Conservation (phyloP, 2,113 vertebrate species). For the Rhea americana region DNA sequence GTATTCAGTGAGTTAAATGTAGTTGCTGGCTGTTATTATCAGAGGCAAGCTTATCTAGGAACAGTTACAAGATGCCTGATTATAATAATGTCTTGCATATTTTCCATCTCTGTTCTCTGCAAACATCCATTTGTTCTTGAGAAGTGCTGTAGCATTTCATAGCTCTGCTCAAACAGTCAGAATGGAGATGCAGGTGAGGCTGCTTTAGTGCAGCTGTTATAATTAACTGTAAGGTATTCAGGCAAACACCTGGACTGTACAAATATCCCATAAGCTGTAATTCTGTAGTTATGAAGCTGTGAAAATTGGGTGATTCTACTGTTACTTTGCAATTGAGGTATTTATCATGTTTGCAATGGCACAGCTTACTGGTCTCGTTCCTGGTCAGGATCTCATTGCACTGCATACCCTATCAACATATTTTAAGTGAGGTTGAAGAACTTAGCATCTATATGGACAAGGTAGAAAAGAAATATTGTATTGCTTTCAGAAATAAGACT, state of each 20-base stretch:
- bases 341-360: neutral
- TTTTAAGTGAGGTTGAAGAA: neutral
- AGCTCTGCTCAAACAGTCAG: fast-evolving
- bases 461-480: neutral
- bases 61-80: neutral
- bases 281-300: neutral
- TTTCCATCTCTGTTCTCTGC: neutral
- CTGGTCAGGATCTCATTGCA: neutral
- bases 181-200: neutral
- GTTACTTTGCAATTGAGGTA: neutral
- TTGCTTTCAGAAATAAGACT: neutral
- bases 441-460: neutral
- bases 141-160: fast-evolving
- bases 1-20: neutral
- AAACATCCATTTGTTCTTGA: neutral
- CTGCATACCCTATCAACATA: neutral
- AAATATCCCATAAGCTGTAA: neutral
- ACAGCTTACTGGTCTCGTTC: fast-evolving
- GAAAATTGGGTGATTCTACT: neutral
- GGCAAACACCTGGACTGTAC: neutral
- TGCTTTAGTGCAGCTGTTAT: neutral
- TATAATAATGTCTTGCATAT: neutral
- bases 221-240: neutral
- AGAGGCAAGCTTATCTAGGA: neutral
- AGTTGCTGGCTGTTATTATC: neutral